Evolutionary conservation across 2,797 vertebrate genomes (phyloP).

Genomic region (Poecile montanus): DNA sequence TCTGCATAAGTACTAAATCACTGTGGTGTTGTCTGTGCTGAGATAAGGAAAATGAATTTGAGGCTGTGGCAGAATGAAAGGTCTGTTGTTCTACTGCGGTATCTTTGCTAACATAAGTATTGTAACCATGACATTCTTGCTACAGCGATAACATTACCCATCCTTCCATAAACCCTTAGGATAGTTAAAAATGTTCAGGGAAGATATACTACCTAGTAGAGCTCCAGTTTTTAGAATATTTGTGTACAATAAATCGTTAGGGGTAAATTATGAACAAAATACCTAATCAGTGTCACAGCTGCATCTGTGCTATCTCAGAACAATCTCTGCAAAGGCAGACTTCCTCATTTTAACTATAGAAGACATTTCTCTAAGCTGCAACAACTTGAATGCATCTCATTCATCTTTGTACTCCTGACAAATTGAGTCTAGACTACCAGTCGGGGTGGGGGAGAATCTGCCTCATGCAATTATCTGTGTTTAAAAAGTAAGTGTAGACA

Average conservation of each 20-base stretch:
- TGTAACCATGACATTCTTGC: neutral
- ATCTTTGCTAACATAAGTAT: neutral
- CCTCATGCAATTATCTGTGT: neutral
- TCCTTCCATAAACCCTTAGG: neutral
- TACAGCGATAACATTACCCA: neutral
- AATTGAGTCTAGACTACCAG: conserved; percentile 37
- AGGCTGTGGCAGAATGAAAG: neutral
- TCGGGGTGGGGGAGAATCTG: neutral
- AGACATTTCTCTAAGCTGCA: neutral
- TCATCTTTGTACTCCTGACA: conserved; percentile 11
- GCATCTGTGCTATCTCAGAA: neutral
- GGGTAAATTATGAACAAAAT: neutral
- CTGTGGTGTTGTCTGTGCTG: neutral
- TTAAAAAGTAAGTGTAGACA: conserved; percentile 21
- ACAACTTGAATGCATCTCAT: neutral
- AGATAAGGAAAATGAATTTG: neutral
- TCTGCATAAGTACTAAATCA: neutral
- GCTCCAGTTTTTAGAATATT: neutral
- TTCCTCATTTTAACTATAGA: neutral
- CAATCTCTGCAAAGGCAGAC: neutral
- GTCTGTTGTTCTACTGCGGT: neutral
- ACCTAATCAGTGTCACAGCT: neutral
- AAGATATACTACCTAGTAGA: neutral
- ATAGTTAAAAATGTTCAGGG: neutral
- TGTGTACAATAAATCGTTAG: neutral